Base-by-base conservation (phyloP, 30 jellyfish, hydroid and myxozoan species). In the Hydractinia echinata region DNA sequence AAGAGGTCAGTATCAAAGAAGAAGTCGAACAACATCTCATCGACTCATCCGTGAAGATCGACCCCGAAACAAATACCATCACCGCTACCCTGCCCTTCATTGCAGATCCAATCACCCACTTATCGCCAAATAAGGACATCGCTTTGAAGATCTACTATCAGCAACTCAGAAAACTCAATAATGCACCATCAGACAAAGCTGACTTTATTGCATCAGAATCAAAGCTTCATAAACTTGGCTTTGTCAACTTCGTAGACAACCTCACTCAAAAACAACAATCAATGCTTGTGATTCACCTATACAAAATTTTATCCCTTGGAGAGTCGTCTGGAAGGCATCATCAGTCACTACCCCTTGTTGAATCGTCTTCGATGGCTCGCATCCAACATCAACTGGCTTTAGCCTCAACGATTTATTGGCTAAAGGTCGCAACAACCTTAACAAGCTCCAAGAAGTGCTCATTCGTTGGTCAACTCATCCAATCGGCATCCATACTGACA, bases 361-460 rank as follows among this genome's bases (percentile, higher is more conserved):
- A 58, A n/a, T 58, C n/a, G 11, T 58, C 69, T 58, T 58, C n/a
- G 69, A 58, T 58, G 69, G 14, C n/a, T 58, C 69, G n/a, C 69
- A 58, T 11, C 11, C n/a, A n/a, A n/a, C n/a, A n/a, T 10, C 14
- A 11, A 58, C 14, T 58, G 69, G 69, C 11, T 58, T 58, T n/a
- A 58, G 69, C 69, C n/a, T 58, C 11, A 58, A n/a, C 69, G 69
- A 58, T 58, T 58, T 58, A n/a, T 58, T n/a, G n/a, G 69, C 69
- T 58, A 58, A 58, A n/a, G 69, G 69, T n/a, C 11, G 69, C n/a
- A 10, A 58, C 69, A 58, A n/a, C 69, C 11, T 58, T 10, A 58
- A 72, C 82, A 72, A 72, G 51, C 51, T 72, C 39, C 82, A 72
- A 72, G 82, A 72, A 6, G 51, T 72, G 11, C 67, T 72, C 49